A percentile compares a stretch with the other conserved stretches of the same genome.
Conservation (phyloP, 2,888 invertebrate species). For the Plebejus argus region DNA sequence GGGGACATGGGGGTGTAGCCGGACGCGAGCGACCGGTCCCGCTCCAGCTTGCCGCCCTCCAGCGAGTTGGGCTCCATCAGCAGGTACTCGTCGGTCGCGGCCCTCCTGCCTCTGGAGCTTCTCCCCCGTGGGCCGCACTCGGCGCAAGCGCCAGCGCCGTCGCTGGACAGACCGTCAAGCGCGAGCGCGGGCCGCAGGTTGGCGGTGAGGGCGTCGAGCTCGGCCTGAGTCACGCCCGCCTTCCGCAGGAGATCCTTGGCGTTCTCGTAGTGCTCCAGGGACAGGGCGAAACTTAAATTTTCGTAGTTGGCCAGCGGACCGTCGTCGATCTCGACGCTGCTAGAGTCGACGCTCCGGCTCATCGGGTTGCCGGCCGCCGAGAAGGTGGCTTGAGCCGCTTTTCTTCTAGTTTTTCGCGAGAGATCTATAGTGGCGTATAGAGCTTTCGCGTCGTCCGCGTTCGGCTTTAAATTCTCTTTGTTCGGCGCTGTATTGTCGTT, state of each 20-base stretch:
- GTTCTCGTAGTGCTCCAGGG: conserved; percentile 89
- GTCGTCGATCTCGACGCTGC: conserved; percentile 50
- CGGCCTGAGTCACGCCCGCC: conserved; percentile 79
- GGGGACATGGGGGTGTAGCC: conserved; percentile 90
- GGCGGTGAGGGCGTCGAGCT: conserved; percentile 70
- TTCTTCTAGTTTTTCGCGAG: conserved; percentile 82
- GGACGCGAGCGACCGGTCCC: conserved; percentile 54
- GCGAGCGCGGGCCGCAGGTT: conserved; percentile 56
- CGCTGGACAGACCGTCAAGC: conserved; percentile 59
- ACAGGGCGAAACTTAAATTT: conserved; percentile 89
- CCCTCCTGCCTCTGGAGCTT: conserved; percentile 37
- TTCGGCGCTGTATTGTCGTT: conserved; percentile 61
- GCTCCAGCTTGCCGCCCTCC: conserved; percentile 53
- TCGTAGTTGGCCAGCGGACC: conserved; percentile 83
- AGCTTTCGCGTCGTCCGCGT: conserved; percentile 61
- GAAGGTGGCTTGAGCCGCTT: conserved; percentile 49
- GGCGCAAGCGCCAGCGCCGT: conserved; percentile 74
- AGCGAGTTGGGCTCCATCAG: conserved; percentile 83
- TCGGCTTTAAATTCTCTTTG: conserved; percentile 78
- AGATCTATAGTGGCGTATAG: conserved; percentile 87
- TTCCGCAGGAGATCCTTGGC: conserved; percentile 84
- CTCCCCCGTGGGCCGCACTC: conserved; percentile 79
- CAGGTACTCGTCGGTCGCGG: conserved; percentile 81
- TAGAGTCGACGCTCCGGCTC: conserved; percentile 40
- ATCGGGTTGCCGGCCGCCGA: conserved; percentile 35